Conservation (phyloP, 23 tunicate genomes). For the Phallusia fumigata region DNA sequence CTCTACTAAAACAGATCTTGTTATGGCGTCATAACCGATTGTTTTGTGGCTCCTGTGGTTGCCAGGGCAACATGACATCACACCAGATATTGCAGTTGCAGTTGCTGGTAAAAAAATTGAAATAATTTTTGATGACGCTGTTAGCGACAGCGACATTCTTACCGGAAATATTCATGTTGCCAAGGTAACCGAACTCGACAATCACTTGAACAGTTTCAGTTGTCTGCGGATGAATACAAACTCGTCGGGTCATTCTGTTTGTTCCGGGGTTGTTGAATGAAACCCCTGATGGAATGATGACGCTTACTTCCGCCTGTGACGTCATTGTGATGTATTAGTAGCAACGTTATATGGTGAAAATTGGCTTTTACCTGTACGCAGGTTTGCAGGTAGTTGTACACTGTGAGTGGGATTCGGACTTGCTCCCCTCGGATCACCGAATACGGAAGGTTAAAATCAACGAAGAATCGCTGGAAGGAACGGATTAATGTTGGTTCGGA, state of each 20-base stretch:
- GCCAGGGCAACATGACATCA: conserved; percentile 36
- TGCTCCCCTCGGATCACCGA: conserved; percentile 87
- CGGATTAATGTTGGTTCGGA: conserved; percentile 30
- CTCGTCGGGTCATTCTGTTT: neutral
- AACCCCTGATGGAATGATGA: conserved; percentile 38
- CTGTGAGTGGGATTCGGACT: conserved; percentile 68
- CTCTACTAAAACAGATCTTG: conserved; percentile 49
- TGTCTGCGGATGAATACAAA: conserved; percentile 61
- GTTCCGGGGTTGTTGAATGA: conserved; percentile 23
- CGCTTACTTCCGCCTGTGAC: neutral
- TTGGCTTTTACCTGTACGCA: conserved; percentile 51
- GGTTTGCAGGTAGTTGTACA: conserved; percentile 72
- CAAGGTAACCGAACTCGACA: conserved; percentile 54
- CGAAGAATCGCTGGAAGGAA: conserved; percentile 54
- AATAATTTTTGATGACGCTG: neutral
- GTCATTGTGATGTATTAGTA: no score
- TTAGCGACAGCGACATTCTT: neutral
- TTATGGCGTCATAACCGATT: conserved; percentile 38
- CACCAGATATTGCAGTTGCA: conserved; percentile 20
- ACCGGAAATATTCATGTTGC: conserved; percentile 60
- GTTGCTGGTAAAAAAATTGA: conserved; percentile 17
- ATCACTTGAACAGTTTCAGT: conserved; percentile 31
- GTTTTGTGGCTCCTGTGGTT: conserved; percentile 1
- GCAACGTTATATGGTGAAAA: no score
- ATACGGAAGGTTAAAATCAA: conserved; percentile 84